Base-by-base conservation (phyloP, 2,888 invertebrate species). In the Aphodius granarius region DNA sequence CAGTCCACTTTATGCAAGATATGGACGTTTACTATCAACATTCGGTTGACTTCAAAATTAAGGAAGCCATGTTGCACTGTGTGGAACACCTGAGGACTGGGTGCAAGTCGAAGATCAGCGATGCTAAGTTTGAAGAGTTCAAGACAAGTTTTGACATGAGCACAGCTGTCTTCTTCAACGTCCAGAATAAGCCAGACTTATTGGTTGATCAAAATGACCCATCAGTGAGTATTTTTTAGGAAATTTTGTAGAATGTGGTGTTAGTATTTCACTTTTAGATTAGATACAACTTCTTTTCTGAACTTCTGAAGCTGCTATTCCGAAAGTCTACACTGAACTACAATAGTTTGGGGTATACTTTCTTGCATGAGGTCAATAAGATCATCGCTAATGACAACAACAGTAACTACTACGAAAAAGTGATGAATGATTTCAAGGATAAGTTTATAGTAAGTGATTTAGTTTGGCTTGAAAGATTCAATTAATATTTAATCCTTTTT, bases 281-380 rank as follows among this genome's bases (percentile, higher is more conserved):
- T 0, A 0, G 86, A 0, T 86, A 86, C 80, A 82, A 83, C 17
- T 2, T 82, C 0, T 76, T 72, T 19, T 63, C 76, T 9, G 81
- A 81, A 62, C 63, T 68, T n/a, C 15, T 81, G 17, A 82, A 82
- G 77, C 70, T 73, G 16, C 23, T 78, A 0, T 72, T 81, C 23
- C 75, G 89, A 85, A 71, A 85, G 81, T 79, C 89, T 82, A 71
- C 86, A n/a, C 87, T 89, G 89, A 15, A 84, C 88, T 65, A 75
- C 43, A 88, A 89, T 74, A 88, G 87, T 23, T 84, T 91, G 3
- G 83, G 88, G 18, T 91, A 91, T 83, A 83, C 87, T 21, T 79
- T 89, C 5, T 83, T 90, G 18, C 81, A 84, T 43, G 82, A 84
- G 66, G 86, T 86, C 4, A 85, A 87, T 5, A 85, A 88, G 15